Evolutionary conservation across 2,888 invertebrate genomes (phyloP).

Genomic region (Eumacrocentrus americanus): DNA sequence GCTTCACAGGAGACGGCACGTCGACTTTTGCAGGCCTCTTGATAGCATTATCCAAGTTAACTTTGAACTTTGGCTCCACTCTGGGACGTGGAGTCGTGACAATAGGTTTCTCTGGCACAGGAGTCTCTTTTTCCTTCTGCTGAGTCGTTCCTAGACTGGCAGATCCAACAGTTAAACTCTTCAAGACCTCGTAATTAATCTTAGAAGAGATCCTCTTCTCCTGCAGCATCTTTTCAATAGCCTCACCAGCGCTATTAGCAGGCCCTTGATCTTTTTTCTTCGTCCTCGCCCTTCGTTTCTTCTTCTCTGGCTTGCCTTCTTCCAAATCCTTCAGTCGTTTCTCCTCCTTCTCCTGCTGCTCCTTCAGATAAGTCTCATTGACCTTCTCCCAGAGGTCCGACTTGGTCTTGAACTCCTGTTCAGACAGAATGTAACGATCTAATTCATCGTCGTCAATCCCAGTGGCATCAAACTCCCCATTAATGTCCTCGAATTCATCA

Average conservation of each 20-base stretch:
- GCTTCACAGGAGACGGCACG: neutral
- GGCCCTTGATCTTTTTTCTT: slow-evolving; percentile 72
- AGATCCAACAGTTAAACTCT: slow-evolving; percentile 69
- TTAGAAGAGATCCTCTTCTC: slow-evolving; percentile 96
- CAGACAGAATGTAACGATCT: slow-evolving; percentile 82
- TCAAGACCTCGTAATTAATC: slow-evolving; percentile 96
- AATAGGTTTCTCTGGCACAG: neutral
- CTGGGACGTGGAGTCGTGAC: neutral
- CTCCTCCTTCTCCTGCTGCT: slow-evolving; percentile 86
- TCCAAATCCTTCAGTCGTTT: slow-evolving; percentile 79
- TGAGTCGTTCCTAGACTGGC: too few relatives aligned
- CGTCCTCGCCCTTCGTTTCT: slow-evolving; percentile 72
- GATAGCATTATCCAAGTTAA: too few relatives aligned
- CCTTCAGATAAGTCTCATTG: slow-evolving; percentile 85
- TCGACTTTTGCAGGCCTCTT: too few relatives aligned
- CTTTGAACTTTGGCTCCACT: neutral
- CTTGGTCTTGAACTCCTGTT: slow-evolving; percentile 82
- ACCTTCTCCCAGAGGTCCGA: slow-evolving; percentile 84
- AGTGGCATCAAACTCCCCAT: slow-evolving; percentile 71
- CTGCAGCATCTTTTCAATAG: slow-evolving; percentile 93
- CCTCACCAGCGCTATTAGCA: slow-evolving; percentile 73
- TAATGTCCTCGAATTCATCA: slow-evolving; percentile 37
- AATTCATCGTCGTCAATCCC: slow-evolving; percentile 90
- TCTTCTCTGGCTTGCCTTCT: slow-evolving; percentile 85
- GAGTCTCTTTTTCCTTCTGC: neutral